phyloP scores from a whole-genome alignment of 2,113 vertebrate genomes.

The Podarcis muralis region DNA sequence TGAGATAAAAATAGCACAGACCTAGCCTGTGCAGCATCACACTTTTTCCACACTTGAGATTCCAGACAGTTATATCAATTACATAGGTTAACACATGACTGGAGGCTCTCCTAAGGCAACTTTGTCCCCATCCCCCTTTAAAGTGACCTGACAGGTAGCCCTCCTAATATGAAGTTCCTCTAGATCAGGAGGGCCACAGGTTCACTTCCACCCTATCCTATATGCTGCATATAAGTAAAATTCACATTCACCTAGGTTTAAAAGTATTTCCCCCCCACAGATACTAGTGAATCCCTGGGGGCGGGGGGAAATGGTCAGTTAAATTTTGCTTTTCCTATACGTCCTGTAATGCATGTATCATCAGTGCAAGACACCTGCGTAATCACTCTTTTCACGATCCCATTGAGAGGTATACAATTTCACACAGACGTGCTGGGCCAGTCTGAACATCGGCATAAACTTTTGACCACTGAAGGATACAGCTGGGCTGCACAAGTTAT shows the following conservation, averaged over 20 bases:
- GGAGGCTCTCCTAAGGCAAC: not conserved
- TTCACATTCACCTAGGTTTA: not conserved
- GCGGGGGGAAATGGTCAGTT: not conserved
- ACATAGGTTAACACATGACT: constrained; percentile 25
- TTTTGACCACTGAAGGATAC: constrained; percentile 3
- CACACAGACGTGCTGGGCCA: not conserved
- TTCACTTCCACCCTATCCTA: not conserved
- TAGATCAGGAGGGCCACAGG: not conserved
- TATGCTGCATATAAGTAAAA: not conserved
- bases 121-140: constrained; percentile 1
- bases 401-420: constrained; percentile 11
- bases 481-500: not conserved
- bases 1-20: constrained; percentile 62
- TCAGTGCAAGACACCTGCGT: not conserved
- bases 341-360: not conserved
- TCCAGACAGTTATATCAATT: constrained; percentile 49
- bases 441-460: fast-evolving
- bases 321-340: not conserved
- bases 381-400: not conserved
- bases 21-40: constrained; percentile 30
- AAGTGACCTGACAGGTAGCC: not conserved
- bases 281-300: not conserved
- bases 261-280: constrained; percentile 8
- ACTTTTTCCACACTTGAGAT: constrained; percentile 57
- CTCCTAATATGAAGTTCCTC: not conserved